phyloP scores from a whole-genome alignment of 2,888 invertebrate species.

The Matsumyia berberina region DNA sequence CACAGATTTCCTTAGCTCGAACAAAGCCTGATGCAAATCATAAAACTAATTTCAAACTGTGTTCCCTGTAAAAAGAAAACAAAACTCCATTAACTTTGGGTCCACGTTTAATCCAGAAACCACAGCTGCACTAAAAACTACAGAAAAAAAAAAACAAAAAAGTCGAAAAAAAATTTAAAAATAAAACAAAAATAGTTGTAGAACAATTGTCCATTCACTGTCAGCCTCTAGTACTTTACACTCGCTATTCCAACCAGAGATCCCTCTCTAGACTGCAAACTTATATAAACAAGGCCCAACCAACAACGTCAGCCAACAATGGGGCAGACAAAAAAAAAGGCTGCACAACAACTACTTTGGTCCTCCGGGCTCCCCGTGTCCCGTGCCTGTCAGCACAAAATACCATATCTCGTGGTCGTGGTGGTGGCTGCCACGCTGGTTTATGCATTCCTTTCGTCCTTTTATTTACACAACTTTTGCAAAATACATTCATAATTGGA shows the following conservation, averaged over 20 bases:
- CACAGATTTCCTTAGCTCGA: no score
- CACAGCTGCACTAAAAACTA: constrained; percentile 12
- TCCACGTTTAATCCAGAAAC: constrained; percentile 33
- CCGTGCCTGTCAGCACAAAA: constrained; percentile 35
- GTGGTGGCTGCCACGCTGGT: neutral
- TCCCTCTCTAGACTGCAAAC: constrained; percentile 7
- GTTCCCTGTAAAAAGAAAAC: constrained; percentile 21
- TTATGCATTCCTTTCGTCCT: constrained; percentile 19
- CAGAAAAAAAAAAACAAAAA: constrained; percentile 18
- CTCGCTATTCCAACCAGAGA: constrained; percentile 1
- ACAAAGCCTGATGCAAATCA: constrained; percentile 17
- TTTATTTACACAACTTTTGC: constrained; percentile 43
- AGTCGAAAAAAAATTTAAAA: no score
- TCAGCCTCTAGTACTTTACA: constrained; percentile 23
- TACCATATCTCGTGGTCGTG: neutral
- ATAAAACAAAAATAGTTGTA: neutral
- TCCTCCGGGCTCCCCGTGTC: constrained; percentile 2
- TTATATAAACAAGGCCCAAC: constrained; percentile 6
- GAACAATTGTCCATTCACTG: constrained; percentile 10
- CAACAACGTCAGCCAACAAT: neutral
- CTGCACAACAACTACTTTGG: constrained; percentile 5
- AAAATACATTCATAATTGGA: constrained; percentile 60
- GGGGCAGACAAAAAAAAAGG: neutral
- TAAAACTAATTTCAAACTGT: constrained; percentile 46
- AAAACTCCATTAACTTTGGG: constrained; percentile 52